Evolutionary conservation across 2,888 invertebrate genomes (phyloP).

Genomic region (Oscheius sp.): DNA sequence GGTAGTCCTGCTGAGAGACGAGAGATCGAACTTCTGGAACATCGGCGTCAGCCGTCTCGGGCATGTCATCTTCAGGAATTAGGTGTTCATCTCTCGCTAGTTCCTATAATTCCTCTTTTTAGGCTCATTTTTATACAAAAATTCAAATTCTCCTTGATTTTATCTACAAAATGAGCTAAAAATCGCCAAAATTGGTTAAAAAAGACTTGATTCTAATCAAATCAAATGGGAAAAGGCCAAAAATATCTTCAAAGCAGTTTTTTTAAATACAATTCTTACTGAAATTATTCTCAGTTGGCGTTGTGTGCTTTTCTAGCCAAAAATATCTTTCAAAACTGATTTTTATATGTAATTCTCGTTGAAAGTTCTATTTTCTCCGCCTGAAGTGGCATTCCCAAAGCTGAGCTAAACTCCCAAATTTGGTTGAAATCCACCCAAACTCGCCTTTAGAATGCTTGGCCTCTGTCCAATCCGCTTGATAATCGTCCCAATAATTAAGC

Average conservation of each 20-base stretch:
- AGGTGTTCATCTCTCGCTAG: constrained; percentile 37
- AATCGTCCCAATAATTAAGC: constrained; percentile 49
- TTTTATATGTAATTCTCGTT: no score
- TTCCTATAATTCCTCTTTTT: constrained; percentile 19
- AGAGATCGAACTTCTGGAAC: constrained; percentile 31
- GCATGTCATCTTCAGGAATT: constrained; percentile 38
- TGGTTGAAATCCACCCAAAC: no score
- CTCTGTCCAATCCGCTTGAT: constrained; percentile 42
- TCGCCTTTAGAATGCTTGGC: constrained; percentile 49
- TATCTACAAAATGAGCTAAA: no score
- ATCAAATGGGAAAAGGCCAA: no score
- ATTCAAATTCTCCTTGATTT: not conserved
- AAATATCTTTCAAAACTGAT: no score
- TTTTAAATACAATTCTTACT: not conserved
- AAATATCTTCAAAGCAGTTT: not conserved
- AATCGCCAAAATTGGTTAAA: no score
- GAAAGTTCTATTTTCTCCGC: no score
- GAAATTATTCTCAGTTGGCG: no score
- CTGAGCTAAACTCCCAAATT: no score
- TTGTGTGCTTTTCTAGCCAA: no score
- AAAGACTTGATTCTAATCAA: no score
- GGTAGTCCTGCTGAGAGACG: constrained; percentile 35
- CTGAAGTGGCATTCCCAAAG: no score
- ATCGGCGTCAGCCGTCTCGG: constrained; percentile 23
- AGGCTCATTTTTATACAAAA: not conserved